These are phyloP conservation scores for Dryobota labecula DNA, from an alignment of 2,888 invertebrate species.

Conservation along the genomic window DNA sequence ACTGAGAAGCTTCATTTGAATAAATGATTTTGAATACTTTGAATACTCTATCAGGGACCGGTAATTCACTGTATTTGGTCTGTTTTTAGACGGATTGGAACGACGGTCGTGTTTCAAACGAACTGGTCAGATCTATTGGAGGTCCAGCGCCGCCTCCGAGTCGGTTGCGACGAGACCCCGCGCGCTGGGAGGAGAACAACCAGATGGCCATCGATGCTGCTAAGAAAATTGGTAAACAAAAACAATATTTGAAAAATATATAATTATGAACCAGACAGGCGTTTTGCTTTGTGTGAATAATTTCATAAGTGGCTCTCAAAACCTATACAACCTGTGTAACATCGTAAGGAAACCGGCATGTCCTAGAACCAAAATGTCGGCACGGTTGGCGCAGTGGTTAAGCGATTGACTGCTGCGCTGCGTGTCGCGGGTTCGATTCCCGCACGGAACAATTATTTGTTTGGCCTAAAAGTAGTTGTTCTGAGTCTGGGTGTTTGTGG, in stretches of 20 bases:
- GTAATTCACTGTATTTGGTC: neutral
- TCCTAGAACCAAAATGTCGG: too few relatives aligned
- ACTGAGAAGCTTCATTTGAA: neutral
- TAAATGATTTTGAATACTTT: neutral
- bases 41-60: neutral
- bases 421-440: too few relatives aligned
- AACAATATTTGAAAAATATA: neutral
- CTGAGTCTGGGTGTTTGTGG: too few relatives aligned
- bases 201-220: conserved; percentile 94
- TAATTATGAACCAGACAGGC: too few relatives aligned
- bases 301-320: too few relatives aligned
- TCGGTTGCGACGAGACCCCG: conserved; percentile 93
- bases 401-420: too few relatives aligned
- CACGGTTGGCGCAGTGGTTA: too few relatives aligned
- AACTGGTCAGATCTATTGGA: conserved; percentile 96
- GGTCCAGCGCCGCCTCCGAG: conserved; percentile 96
- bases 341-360: too few relatives aligned
- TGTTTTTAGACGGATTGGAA: conserved; percentile 97
- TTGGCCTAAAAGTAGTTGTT: too few relatives aligned
- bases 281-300: too few relatives aligned
- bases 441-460: too few relatives aligned
- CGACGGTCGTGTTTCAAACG: conserved; percentile 97
- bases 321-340: too few relatives aligned
- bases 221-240: conserved; percentile 90
- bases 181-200: conserved; percentile 95